Evolutionary conservation across 2,797 vertebrate species (phyloP).

Genomic region (Falco columbarius): DNA sequence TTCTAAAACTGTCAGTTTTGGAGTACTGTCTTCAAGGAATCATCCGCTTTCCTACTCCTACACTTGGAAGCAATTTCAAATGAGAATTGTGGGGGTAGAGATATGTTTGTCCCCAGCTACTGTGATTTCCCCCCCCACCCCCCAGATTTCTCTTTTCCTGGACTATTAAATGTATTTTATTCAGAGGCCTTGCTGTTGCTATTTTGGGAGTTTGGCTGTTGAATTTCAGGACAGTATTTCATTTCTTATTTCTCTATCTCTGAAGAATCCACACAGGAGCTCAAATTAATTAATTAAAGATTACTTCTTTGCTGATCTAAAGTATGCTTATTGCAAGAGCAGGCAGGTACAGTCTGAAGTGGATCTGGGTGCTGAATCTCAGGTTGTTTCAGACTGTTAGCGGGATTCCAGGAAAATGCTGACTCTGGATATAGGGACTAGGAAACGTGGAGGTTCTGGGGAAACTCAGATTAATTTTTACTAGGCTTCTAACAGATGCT

Average conservation of each 20-base stretch:
- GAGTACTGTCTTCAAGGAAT: background rate
- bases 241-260: background rate
- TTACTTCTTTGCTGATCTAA: background rate
- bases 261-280: background rate
- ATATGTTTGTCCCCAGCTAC: background rate
- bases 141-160: background rate
- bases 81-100: background rate
- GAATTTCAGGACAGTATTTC: background rate
- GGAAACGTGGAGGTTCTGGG: background rate
- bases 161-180: background rate
- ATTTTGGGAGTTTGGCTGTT: background rate
- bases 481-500: background rate
- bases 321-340: background rate
- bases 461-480: background rate
- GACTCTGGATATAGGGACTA: background rate
- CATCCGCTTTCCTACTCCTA: background rate
- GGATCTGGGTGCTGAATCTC: background rate
- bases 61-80: background rate
- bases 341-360: background rate
- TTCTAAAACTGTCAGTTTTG: background rate
- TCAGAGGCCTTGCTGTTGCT: background rate
- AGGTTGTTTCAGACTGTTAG: background rate
- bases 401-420: conserved; percentile 5
- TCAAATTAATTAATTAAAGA: conserved; percentile 36
- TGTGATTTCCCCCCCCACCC: background rate